Conservation (phyloP, 2,797 vertebrate species). For the Simalia tracyae region DNA sequence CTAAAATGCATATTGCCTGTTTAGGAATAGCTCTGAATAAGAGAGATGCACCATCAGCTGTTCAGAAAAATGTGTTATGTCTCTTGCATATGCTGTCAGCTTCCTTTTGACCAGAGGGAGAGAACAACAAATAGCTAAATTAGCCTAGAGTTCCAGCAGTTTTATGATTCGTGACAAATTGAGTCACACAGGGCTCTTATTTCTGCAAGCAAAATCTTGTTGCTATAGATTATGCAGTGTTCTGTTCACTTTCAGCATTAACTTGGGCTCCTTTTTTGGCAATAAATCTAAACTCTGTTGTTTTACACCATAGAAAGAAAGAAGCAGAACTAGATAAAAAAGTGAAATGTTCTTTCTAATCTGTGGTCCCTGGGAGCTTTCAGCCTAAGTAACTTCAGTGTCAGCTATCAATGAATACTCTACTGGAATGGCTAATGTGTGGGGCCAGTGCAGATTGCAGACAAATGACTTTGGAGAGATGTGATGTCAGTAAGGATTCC, state of each 20-base stretch:
- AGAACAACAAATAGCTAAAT: neutral
- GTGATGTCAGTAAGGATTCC: conserved; percentile 10
- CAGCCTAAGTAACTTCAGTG: neutral
- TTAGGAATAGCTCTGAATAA: neutral
- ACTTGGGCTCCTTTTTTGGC: neutral
- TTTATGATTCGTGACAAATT: neutral
- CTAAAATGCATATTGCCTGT: neutral
- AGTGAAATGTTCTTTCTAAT: neutral
- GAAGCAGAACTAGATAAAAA: neutral
- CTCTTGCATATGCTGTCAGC: neutral
- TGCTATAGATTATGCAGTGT: neutral
- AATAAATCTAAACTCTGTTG: neutral
- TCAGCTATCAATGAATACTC: conserved; percentile 3
- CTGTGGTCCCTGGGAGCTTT: neutral
- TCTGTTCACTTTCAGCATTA: neutral
- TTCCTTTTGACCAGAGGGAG: neutral
- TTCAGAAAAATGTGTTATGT: neutral
- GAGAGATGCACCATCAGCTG: neutral
- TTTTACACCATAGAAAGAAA: neutral
- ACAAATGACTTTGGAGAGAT: neutral
- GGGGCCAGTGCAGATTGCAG: neutral
- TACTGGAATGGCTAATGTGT: neutral
- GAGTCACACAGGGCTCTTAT: neutral
- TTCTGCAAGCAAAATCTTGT: neutral
- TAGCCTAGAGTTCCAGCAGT: neutral